phyloP scores from a whole-genome alignment of 2,113 vertebrate species.

The Acinonyx jubatus region DNA sequence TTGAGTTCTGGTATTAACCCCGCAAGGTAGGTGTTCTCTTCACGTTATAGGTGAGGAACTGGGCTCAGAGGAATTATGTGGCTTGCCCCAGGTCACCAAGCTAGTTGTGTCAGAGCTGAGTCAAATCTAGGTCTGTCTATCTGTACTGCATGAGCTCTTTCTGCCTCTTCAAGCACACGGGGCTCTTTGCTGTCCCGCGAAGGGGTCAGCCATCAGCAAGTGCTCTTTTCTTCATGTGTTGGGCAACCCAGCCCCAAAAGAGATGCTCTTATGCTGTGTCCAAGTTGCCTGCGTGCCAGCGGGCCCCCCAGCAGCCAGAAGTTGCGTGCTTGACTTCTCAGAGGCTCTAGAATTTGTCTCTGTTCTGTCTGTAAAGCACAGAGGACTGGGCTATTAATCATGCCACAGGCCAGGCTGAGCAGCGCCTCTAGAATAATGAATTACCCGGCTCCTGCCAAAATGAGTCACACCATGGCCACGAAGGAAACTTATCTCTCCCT shows the following conservation, averaged over 20 bases:
- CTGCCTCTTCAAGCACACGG: rapidly evolving
- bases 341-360: slow-evolving; percentile 47
- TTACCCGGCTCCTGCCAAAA: slow-evolving; percentile 65
- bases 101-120: not conserved
- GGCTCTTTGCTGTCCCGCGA: not conserved
- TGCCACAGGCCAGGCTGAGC: not conserved
- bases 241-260: not conserved
- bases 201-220: not conserved
- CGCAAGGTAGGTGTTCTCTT: not conserved
- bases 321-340: not conserved
- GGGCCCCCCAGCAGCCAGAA: not conserved
- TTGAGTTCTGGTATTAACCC: not conserved
- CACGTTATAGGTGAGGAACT: not conserved
- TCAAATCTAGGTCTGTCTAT: not conserved
- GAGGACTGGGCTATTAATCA: slow-evolving; percentile 58
- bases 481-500: slow-evolving; percentile 43
- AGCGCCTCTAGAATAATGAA: slow-evolving; percentile 64
- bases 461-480: slow-evolving; percentile 17
- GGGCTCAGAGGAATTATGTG: not conserved
- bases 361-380: slow-evolving; percentile 14
- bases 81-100: not conserved
- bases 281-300: not conserved
- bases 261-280: not conserved
- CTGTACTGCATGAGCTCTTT: not conserved
- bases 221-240: not conserved